Conservation (phyloP, 37 sponge, comb jelly and placozoan genomes). For the Cladorhizidae sp. region DNA sequence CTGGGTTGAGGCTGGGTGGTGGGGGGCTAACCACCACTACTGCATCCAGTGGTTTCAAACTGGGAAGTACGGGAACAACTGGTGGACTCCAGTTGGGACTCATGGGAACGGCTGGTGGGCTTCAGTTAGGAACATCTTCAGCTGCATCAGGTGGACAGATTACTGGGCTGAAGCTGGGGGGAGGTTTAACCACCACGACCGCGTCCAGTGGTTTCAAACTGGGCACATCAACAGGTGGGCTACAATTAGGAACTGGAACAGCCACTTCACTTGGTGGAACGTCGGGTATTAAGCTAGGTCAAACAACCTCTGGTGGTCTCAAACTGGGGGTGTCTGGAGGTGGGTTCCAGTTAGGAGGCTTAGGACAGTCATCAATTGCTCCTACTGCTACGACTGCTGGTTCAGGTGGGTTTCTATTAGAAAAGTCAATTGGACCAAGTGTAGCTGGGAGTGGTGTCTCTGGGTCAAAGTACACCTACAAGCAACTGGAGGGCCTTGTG, state of each 20-base stretch:
- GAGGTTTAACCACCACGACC: too few relatives aligned
- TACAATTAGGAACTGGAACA: slow-evolving; percentile 1
- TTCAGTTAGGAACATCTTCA: slow-evolving; percentile 26
- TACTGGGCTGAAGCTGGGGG: slow-evolving; percentile 29
- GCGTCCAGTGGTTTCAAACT: background rate
- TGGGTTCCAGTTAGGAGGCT: slow-evolving; percentile 37
- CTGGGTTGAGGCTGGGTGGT: background rate
- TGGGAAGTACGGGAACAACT: background rate
- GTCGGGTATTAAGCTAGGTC: background rate
- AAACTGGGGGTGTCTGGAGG: slow-evolving; percentile 7
- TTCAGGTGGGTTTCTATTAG: background rate
- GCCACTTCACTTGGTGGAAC: background rate
- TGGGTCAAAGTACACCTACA: slow-evolving; percentile 80
- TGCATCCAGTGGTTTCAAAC: slow-evolving; percentile 13
- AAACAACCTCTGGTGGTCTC: background rate
- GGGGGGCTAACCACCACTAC: background rate
- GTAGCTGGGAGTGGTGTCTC: slow-evolving; percentile 1
- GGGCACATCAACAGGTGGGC: slow-evolving; percentile 19
- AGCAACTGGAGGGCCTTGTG: slow-evolving; percentile 90
- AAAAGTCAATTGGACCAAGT: background rate
- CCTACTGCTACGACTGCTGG: background rate
- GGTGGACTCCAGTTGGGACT: slow-evolving; percentile 25
- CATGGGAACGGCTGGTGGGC: slow-evolving; percentile 18
- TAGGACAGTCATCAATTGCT: too few relatives aligned
- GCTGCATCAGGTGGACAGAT: background rate